Conservation (phyloP, 2,888 invertebrate genomes). For the Seira ritae region DNA sequence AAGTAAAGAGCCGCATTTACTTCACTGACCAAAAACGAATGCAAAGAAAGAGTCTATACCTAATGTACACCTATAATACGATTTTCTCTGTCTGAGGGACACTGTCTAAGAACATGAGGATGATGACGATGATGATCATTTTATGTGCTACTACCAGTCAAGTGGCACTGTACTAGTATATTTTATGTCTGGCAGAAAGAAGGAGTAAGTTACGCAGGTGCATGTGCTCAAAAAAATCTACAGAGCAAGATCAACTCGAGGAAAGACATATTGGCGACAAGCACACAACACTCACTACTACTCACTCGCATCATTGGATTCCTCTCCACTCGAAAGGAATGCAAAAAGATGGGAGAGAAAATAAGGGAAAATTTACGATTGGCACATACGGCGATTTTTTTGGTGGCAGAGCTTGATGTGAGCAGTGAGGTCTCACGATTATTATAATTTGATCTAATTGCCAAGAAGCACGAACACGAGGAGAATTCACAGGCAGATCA, state of each 20-base stretch:
- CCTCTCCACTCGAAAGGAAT: too few species aligned
- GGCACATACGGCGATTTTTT: constrained; percentile 17
- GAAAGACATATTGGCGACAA: too few species aligned
- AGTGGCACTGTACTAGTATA: too few species aligned
- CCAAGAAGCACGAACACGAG: constrained; percentile 62
- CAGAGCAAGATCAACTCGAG: too few species aligned
- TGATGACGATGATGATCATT: too few species aligned
- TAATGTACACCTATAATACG: too few species aligned
- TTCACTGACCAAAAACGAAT: constrained; percentile 9
- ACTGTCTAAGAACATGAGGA: too few species aligned
- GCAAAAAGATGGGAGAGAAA: background rate
- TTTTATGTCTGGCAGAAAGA: too few species aligned
- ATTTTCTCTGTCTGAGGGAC: too few species aligned
- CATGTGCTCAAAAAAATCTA: too few species aligned
- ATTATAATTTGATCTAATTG: constrained; percentile 71
- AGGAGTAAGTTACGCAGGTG: too few species aligned
- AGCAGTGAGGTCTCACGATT: constrained; percentile 62
- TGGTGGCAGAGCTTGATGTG: constrained; percentile 20
- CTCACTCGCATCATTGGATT: background rate
- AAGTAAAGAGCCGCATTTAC: constrained; percentile 21
- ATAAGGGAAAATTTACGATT: constrained; percentile 23
- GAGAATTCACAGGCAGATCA: background rate
- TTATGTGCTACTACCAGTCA: too few species aligned
- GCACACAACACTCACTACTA: background rate
- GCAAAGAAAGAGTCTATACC: constrained; percentile 1